Evolutionary conservation across 2,888 invertebrate species (phyloP), one percentile per base, ranked within the genome.

Genomic region (Schrankia costaestrigalis): DNA sequence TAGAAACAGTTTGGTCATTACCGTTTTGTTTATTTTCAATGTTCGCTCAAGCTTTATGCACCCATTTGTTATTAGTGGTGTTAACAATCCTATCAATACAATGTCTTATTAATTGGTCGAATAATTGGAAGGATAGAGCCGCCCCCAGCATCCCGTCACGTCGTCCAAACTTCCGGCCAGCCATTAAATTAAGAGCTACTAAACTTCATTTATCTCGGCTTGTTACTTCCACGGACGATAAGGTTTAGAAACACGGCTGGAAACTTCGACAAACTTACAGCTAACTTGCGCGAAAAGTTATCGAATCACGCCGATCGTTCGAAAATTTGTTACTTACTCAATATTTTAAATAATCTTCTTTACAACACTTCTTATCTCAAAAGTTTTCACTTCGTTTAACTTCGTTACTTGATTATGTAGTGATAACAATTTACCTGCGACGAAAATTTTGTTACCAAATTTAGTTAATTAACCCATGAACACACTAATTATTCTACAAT

Each of bases 191-290:
- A 83, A 79, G 80, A 82, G 82, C 78, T 78, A 80, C 75, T 77
- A 75, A 84, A 83, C 78, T 85, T 85, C 78, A 84, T 85, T 86
- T 85, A 86, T 84, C 85, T 85, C 79, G 67, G 77, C 77, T 77
- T 83, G 83, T 80, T 83, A 81, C 83, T 81, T 79, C 75, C 63
- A 73, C 71, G 67, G 76, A 69, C 75, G 85, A 83, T 85, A 85
- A 85, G 77, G 77, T 76, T 72, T 68, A 70, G 77, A 75, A 78
- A 79, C 82, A 81, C 72, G 77, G 69, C 66, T 68, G 70, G 63
- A 63, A 81, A 80, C 71, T 82, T 75, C 41, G 26, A 50, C 54
- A 65, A 77, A 80, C 72, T 81, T 71, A 63, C 64, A 56, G 62
- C 67, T 55, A 81, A 82, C 78, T 84, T 81, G 39, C 58, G 52